Conservation (phyloP, 2,113 vertebrate genomes). For the Cervus canadensis region DNA sequence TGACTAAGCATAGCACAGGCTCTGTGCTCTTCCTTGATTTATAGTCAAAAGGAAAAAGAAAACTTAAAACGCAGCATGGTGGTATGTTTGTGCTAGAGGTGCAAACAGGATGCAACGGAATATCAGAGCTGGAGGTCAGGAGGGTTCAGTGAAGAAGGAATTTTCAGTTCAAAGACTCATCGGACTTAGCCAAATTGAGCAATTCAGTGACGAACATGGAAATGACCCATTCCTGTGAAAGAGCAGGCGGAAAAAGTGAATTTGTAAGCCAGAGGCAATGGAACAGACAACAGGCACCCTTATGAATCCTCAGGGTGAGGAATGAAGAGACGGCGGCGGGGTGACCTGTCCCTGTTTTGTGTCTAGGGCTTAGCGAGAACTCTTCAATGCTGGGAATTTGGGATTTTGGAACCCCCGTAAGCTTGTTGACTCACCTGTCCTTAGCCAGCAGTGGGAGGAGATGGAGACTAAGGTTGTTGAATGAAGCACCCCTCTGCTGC, state of each 20-base stretch:
- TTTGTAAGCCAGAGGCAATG: neutral
- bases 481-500: rapidly evolving
- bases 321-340: rapidly evolving
- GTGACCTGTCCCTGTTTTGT: rapidly evolving
- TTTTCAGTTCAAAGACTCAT: neutral
- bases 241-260: rapidly evolving
- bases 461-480: rapidly evolving
- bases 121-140: neutral
- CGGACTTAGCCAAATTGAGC: neutral
- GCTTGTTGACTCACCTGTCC: neutral
- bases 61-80: rapidly evolving
- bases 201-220: neutral
- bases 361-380: neutral
- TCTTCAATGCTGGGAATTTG: rapidly evolving
- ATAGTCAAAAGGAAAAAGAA: neutral
- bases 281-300: too few species aligned
- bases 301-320: neutral
- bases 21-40: neutral
- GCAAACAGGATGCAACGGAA: rapidly evolving
- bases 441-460: too few species aligned
- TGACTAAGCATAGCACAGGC: neutral
- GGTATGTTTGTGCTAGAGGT: neutral
- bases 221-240: rapidly evolving
- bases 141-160: neutral
- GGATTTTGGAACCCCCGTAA: neutral